Evolutionary conservation across 2,888 invertebrate genomes (phyloP), one percentile per base, ranked within the genome.

Genomic region (Yponomeuta sedellus): DNA sequence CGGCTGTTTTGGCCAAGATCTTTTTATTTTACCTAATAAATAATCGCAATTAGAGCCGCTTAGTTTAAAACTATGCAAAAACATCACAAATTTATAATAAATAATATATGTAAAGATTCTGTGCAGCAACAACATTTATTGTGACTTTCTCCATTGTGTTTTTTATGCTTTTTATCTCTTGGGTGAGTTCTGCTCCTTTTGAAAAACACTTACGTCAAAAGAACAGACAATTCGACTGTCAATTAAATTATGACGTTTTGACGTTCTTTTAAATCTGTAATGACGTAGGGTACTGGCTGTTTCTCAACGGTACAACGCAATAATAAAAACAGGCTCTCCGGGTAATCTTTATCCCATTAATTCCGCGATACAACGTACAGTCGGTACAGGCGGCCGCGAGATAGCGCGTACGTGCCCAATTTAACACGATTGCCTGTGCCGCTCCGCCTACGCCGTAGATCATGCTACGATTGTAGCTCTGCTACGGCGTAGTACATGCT

Each of bases 331-430:
- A 10, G 25, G 52, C 44, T 22, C 40, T 44, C 16, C 22, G 22
- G 44, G 52, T 64, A 64, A 64, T 64, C 64, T 64, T 57, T 57
- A 28, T 25, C 34, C 56, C 57, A 64, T 64, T 64, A 64, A 64
- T 56, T 57, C 19, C n/a, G 34, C 56, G 56, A 57, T 64, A 64
- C 64, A 64, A 64, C 58, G 68, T 68, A 67, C 69, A 12, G 67
- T 64, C 65, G 67, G 67, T 68, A 66, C 64, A 66, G 66, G 59
- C 57, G 56, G 62, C 65, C 64, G 57, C 66, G 52, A 52, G 64
- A 64, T 64, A 64, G 28, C 64, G 68, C 67, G 68, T 70, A 72
- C 72, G 74, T 73, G 72, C 71, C 70, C 73, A 73, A 74, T 74
- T 73, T 74, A 72, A 73, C 72, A 70, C 71, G 70, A 74, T 71